Evolutionary conservation across 2,113 vertebrate species (phyloP).

Genomic region (Uropsilus gracilis): DNA sequence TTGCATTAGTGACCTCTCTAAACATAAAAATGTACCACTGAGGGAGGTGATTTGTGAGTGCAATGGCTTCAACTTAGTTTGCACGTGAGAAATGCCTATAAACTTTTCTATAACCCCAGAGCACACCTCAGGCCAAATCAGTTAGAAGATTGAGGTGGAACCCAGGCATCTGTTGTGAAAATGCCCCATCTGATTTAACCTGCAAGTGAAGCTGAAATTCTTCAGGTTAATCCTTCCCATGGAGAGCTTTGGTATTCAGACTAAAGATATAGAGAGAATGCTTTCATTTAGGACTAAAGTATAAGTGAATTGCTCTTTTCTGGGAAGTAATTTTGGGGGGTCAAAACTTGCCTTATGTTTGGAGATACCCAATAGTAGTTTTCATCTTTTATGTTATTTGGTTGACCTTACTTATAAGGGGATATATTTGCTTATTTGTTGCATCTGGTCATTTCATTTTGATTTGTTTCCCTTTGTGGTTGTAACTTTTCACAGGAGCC

Average conservation of each 20-base stretch:
- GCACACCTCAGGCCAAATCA: background rate
- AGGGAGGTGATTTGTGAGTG: background rate
- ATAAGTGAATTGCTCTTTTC: background rate
- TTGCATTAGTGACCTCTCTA: background rate
- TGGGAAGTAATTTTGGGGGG: background rate
- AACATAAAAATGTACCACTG: background rate
- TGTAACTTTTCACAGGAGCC: background rate
- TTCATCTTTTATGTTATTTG: background rate
- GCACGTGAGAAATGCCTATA: background rate
- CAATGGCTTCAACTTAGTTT: background rate
- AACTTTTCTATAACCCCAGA: background rate
- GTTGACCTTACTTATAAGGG: background rate
- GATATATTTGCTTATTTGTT: constrained; percentile 4
- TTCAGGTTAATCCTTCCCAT: background rate
- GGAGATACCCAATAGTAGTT: background rate
- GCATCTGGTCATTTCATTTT: background rate
- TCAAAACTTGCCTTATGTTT: background rate
- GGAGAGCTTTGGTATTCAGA: background rate
- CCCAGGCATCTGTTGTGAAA: background rate
- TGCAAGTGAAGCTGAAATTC: background rate
- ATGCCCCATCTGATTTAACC: background rate
- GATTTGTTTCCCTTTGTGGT: background rate
- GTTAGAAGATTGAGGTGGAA: background rate
- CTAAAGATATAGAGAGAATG: background rate
- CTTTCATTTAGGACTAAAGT: background rate